phyloP scores from a whole-genome alignment of 2,888 invertebrate genomes.

The Xanthorhoe designata region DNA sequence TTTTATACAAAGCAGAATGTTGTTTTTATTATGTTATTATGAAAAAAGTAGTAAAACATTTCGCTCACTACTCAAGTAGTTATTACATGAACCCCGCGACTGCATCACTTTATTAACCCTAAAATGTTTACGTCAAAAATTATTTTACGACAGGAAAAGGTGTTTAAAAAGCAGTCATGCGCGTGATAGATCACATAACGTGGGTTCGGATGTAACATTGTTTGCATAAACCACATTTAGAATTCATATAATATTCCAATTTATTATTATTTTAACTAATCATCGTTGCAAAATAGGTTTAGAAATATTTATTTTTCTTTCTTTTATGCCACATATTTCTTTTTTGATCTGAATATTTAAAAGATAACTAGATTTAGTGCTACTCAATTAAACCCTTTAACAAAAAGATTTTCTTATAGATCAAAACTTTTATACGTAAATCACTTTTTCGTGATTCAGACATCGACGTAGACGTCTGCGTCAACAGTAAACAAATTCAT shows the following conservation, averaged over 20 bases:
- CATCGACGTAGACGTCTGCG: constrained; percentile 19
- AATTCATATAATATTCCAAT: too few relatives aligned
- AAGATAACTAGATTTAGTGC: too few relatives aligned
- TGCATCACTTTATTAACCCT: constrained; percentile 65
- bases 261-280: too few relatives aligned
- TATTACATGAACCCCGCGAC: constrained; percentile 50
- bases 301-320: too few relatives aligned
- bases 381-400: too few relatives aligned
- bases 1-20: constrained; percentile 17
- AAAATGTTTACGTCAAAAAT: constrained; percentile 70
- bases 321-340: too few relatives aligned
- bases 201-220: constrained; percentile 15
- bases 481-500: constrained; percentile 25
- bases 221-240: neutral
- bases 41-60: constrained; percentile 36
- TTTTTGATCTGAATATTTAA: too few relatives aligned
- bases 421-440: too few relatives aligned
- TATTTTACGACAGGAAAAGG: constrained; percentile 59
- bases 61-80: constrained; percentile 41
- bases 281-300: too few relatives aligned
- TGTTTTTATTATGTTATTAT: constrained; percentile 25
- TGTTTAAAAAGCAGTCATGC: constrained; percentile 48
- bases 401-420: too few relatives aligned
- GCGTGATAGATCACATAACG: constrained; percentile 13
- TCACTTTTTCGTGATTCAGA: neutral